A percentile compares a stretch with the other conserved stretches of the same genome.
Conservation (phyloP, 2,888 invertebrate species). For the Fissipunctia ypsillon region DNA sequence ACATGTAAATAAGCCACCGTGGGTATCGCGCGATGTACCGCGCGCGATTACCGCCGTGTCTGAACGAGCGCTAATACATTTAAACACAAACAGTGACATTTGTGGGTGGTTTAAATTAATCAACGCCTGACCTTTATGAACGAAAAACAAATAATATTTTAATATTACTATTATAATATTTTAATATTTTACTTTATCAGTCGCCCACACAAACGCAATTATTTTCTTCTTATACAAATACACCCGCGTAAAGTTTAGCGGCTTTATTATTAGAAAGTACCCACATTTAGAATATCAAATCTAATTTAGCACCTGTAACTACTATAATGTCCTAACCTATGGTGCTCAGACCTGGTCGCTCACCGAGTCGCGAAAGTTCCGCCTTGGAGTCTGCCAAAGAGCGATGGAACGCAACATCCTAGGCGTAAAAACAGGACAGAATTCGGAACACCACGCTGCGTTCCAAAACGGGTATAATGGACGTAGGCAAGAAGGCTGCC, state of each 20-base stretch:
- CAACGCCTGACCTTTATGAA: not conserved
- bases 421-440: too few species aligned
- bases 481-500: too few species aligned
- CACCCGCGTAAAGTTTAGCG: not conserved
- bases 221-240: not conserved
- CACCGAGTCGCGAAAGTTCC: too few species aligned
- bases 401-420: too few species aligned
- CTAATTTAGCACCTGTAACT: slow-evolving; percentile 18
- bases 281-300: slow-evolving; percentile 15
- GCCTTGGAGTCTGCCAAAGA: too few species aligned
- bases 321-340: not conserved
- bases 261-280: not conserved
- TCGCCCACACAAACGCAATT: not conserved
- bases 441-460: too few species aligned
- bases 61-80: not conserved
- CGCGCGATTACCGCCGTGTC: not conserved
- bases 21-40: not conserved
- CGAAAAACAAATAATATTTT: not conserved
- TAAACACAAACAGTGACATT: not conserved
- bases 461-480: too few species aligned
- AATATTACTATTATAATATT: not conserved
- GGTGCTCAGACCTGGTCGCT: too few species aligned
- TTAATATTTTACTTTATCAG: not conserved
- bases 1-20: too few species aligned
- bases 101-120: not conserved